phyloP scores from a whole-genome alignment of 64 coral and sea anemone species.

The Montipora capricornis region DNA sequence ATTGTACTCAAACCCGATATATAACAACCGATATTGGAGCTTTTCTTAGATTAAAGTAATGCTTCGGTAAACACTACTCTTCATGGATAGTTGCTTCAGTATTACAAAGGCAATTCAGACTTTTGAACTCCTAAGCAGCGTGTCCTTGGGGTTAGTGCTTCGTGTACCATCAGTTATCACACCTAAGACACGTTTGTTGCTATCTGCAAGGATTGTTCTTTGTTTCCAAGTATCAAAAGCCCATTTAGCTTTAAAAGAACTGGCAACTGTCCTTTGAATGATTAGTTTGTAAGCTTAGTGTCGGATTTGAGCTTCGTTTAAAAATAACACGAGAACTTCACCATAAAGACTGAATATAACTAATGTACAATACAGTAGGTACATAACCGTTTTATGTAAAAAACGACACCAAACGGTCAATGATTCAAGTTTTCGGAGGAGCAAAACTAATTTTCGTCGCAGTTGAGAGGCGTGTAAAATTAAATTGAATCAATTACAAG shows the following conservation, averaged over 20 bases:
- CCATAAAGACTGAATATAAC: too few relatives aligned
- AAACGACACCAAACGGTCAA: not conserved
- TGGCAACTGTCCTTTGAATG: not conserved
- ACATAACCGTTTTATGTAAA: not conserved
- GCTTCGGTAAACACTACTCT: slow-evolving; percentile 5
- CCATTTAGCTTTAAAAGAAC: not conserved
- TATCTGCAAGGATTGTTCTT: slow-evolving; percentile 19
- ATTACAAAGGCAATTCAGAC: slow-evolving; percentile 10
- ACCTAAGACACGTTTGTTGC: not conserved
- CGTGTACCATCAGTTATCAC: not conserved
- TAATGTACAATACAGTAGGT: slow-evolving; percentile 42
- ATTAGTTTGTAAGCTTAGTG: slow-evolving; percentile 16
- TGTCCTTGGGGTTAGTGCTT: not conserved
- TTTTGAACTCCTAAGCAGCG: not conserved
- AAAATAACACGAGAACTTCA: not conserved
- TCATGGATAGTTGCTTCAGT: slow-evolving; percentile 8
- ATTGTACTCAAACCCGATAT: slow-evolving; percentile 22
- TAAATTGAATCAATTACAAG: not conserved
- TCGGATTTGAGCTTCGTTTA: slow-evolving; percentile 20
- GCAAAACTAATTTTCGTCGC: not conserved
- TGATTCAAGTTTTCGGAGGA: not conserved
- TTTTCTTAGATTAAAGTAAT: slow-evolving; percentile 54
- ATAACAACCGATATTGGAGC: slow-evolving; percentile 36
- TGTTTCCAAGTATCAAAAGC: not conserved
- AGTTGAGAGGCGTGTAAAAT: slow-evolving; percentile 4